Percentiles rank a stretch among this genome's conserved stretches.
Evolutionary conservation across 2,797 vertebrate species (phyloP).

Genomic region (Atherinosoma microstoma): DNA sequence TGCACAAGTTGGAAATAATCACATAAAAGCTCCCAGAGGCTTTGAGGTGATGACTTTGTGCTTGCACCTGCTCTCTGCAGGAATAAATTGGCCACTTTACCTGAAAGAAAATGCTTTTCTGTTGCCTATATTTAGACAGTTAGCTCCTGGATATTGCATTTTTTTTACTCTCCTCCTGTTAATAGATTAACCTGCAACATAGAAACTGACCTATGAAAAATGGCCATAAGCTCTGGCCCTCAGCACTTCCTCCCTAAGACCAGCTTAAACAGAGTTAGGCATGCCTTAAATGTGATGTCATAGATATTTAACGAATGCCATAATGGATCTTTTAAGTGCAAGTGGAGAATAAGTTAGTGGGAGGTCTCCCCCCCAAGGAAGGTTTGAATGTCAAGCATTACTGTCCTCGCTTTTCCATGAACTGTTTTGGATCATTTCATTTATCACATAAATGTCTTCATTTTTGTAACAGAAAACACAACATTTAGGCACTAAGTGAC

Average conservation of each 20-base stretch:
- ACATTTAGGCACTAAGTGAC: background rate
- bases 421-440: background rate
- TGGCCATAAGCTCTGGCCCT: background rate
- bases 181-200: background rate
- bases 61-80: slow-evolving; percentile 44
- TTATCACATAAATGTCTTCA: background rate
- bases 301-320: background rate
- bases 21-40: slow-evolving; percentile 41
- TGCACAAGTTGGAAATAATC: slow-evolving; percentile 48
- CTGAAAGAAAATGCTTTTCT: slow-evolving; percentile 19
- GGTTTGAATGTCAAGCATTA: background rate
- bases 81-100: slow-evolving; percentile 54
- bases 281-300: background rate
- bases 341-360: background rate
- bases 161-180: background rate
- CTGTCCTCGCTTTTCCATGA: background rate
- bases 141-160: background rate
- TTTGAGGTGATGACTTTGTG: slow-evolving; percentile 41
- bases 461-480: background rate
- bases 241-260: background rate
- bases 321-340: background rate
- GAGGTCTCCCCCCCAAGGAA: background rate
- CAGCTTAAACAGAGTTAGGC: background rate
- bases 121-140: slow-evolving; percentile 13
- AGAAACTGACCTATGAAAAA: background rate